These are phyloP conservation scores for Colletes collaris DNA, from an alignment of 2,888 invertebrate genomes.

Conservation along the genomic window DNA sequence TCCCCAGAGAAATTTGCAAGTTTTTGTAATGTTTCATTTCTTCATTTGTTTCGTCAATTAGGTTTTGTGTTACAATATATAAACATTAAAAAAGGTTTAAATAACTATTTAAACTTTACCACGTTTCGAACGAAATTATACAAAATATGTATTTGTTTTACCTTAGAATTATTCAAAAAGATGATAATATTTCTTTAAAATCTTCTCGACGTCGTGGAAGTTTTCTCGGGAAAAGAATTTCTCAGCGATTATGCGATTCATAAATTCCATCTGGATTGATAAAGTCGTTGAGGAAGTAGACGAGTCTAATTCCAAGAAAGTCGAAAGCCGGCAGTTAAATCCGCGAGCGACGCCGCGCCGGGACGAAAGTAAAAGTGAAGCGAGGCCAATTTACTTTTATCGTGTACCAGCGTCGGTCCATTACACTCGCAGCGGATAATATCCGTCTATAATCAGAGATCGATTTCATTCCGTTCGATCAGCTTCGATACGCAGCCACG, in stretches of 20 bases:
- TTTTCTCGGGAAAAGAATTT: background rate
- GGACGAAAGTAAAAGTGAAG: conserved; percentile 72
- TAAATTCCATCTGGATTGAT: background rate
- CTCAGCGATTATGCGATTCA: no score
- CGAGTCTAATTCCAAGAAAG: conserved; percentile 21
- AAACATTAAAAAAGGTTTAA: no score
- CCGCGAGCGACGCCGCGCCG: background rate
- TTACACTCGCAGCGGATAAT: conserved; percentile 46
- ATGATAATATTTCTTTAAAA: background rate
- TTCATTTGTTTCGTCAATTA: no score
- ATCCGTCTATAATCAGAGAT: conserved; percentile 56
- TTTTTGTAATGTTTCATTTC: no score
- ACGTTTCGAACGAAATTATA: no score
- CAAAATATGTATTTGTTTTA: no score
- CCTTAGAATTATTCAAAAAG: no score
- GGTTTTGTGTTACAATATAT: no score
- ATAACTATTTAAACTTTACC: no score
- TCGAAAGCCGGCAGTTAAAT: conserved; percentile 11
- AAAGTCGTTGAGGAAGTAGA: conserved; percentile 16
- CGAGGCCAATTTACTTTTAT: conserved; percentile 67
- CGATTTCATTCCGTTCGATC: conserved; percentile 53
- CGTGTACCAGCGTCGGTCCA: conserved; percentile 42
- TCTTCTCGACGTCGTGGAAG: background rate
- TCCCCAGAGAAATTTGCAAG: no score
- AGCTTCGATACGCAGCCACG: conserved; percentile 20